A percentile compares a stretch with the other conserved stretches of the same genome.
Evolutionary conservation across 2,888 invertebrate genomes (phyloP).

Genomic region (Drosophila mercatorum): DNA sequence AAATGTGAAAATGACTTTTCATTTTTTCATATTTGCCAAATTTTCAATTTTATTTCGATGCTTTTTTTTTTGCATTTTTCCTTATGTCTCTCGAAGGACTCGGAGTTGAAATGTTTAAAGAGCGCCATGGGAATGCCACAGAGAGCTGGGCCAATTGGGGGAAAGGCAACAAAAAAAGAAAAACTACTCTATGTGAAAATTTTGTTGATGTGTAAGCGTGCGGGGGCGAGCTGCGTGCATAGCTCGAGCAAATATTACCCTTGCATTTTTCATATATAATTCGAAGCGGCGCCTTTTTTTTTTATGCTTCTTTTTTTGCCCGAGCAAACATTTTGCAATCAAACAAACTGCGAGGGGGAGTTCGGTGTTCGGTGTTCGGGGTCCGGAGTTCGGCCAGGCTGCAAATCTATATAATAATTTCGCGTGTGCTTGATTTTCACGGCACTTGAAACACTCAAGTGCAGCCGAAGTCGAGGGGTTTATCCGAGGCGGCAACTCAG

Average conservation of each 20-base stretch:
- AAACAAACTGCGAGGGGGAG: conserved; percentile 32
- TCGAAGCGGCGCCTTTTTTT: conserved; percentile 52
- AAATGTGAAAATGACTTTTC: conserved; percentile 61
- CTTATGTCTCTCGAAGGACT: conserved; percentile 49
- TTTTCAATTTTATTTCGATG: conserved; percentile 21
- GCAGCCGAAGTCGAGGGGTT: conserved; percentile 28
- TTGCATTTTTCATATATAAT: conserved; percentile 68
- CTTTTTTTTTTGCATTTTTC: conserved; percentile 31
- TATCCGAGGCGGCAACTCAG: conserved; percentile 31
- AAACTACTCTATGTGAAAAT: conserved; percentile 18
- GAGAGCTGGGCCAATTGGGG: conserved; percentile 46
- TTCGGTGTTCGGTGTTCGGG: not conserved
- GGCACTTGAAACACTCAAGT: conserved; percentile 73
- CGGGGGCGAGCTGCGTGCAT: conserved; percentile 12
- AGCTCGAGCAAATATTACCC: conserved; percentile 71
- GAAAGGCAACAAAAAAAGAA: not conserved
- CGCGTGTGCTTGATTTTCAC: conserved; percentile 77
- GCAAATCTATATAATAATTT: conserved; percentile 78
- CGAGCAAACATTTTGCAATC: conserved; percentile 72
- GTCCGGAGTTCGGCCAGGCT: conserved; percentile 22
- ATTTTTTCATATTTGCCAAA: conserved; percentile 51
- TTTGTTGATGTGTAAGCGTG: conserved; percentile 26
- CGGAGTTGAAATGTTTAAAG: conserved; percentile 63
- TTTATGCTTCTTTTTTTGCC: conserved; percentile 29
- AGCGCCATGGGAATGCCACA: conserved; percentile 69